A percentile compares a stretch with the other conserved stretches of the same genome.
phyloP scores from a whole-genome alignment of 2,797 vertebrate genomes.

The Gymnothorax javanicus region DNA sequence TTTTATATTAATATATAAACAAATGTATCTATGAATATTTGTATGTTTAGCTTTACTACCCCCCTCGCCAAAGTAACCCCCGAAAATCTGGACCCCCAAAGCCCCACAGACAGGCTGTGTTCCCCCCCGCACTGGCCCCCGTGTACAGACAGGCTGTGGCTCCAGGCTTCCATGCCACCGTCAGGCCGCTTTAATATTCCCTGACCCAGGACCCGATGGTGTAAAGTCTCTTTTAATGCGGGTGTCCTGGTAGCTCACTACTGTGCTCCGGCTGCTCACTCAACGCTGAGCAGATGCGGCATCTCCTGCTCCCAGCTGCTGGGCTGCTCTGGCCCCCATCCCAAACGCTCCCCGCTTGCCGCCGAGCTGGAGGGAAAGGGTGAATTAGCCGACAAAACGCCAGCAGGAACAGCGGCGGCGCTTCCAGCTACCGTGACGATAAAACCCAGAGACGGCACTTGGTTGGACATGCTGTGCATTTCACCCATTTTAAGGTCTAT shows the following conservation, averaged over 20 bases:
- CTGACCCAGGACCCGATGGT: slow-evolving; percentile 65
- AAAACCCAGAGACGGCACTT: neutral
- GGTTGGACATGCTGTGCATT: neutral
- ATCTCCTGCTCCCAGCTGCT: neutral
- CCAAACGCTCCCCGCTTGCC: neutral
- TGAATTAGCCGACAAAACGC: neutral
- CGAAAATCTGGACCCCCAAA: neutral
- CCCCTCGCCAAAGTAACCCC: neutral
- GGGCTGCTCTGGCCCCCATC: slow-evolving; percentile 23
- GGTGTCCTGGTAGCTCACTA: slow-evolving; percentile 56
- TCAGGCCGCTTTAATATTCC: slow-evolving; percentile 56
- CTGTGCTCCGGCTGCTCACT: slow-evolving; percentile 49
- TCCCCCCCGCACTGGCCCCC: slow-evolving; percentile 37
- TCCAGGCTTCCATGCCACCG: slow-evolving; percentile 33
- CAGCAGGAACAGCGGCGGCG: neutral
- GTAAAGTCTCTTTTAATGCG: slow-evolving; percentile 74
- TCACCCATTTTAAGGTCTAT: neutral
- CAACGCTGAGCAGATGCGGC: slow-evolving; percentile 22
- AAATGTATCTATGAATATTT: too few relatives aligned
- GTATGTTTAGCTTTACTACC: neutral
- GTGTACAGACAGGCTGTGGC: slow-evolving; percentile 18
- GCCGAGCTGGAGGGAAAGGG: neutral
- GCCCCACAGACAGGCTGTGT: slow-evolving; percentile 31
- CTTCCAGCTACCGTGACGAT: neutral
- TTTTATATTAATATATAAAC: neutral